These are phyloP conservation scores for Neelides folsomi DNA, from an alignment of 2,888 invertebrate genomes.

Conservation along the genomic window DNA sequence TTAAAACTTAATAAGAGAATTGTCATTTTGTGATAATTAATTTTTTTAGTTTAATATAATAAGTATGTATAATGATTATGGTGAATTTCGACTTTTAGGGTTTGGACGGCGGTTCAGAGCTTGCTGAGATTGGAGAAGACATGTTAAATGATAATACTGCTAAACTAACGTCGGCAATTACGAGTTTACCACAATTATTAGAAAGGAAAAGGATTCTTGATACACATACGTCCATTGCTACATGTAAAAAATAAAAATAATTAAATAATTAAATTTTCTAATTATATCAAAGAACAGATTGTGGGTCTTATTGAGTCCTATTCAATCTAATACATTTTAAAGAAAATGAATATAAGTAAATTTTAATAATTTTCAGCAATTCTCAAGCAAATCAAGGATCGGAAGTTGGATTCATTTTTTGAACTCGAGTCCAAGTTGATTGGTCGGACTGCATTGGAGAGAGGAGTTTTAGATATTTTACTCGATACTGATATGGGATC, in stretches of 20 bases:
- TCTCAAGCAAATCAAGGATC: constrained; percentile 67
- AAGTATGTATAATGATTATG: not conserved
- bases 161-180: constrained; percentile 83
- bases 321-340: not conserved
- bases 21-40: not conserved
- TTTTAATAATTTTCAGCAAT: constrained; percentile 45
- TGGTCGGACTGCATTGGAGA: constrained; percentile 50
- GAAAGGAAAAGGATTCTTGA: constrained; percentile 96
- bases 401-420: constrained; percentile 89
- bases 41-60: not conserved
- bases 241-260: constrained; percentile 44
- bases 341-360: not conserved
- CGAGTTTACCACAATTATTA: constrained; percentile 87
- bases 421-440: constrained; percentile 97
- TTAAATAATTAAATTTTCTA: not conserved
- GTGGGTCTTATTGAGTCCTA: not conserved
- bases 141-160: constrained; percentile 87
- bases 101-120: constrained; percentile 24
- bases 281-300: not conserved
- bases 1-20: not conserved
- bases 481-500: constrained; percentile 74
- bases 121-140: constrained; percentile 56
- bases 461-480: constrained; percentile 62
- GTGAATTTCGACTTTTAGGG: constrained; percentile 7
- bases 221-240: constrained; percentile 97